Base-by-base conservation (phyloP, 35 echinoderm and acorn worm genomes). In the Apostichopus parvimensis region DNA sequence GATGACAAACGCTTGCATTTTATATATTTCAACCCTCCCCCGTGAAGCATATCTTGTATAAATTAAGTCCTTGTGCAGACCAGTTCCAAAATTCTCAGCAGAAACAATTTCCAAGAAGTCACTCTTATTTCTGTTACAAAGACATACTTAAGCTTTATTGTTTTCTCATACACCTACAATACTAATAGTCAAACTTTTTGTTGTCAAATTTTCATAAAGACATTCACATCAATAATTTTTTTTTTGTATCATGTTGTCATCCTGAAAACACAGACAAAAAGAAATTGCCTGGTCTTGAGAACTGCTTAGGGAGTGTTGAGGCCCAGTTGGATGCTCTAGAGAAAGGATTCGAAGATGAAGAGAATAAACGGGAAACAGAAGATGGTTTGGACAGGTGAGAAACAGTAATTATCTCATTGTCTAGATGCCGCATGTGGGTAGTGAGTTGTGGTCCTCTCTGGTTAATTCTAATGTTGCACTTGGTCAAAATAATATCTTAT, bases 231-330 rank as follows among this genome's bases (percentile, higher is more conserved):
- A 21, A 45, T 24, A 78, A 78, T 78, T 4, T 78, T n/a, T n/a
- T n/a, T 34, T 34, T 34, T 34, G 20, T 10, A 24, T 8, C 28
- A 24, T 78, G n/a, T 45, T 45, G 7, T 78, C 5, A 21, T 24
- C 15, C 28, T 78, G 20, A 24, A 24, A 21, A 53, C 24, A 57
- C 70, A 93, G 92, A 58, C 79, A 45, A 75, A 54, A 86, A 56
- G 68, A 93, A 78, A 14, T 9, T 93, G 24, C 65, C 15, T 73
- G 83, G 83, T 28, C 59, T 93, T 53, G 83, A 93, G 28, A 20
- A 93, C 56, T 87, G 81, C 53, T 34, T 93, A 12, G 5, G 22
- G 75, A 78, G 21, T 73, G 70, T 87, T 23, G 81, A 93, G 52
- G 9, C 58, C 17, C 52, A 93, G 92, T 45, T 93, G 6, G 83